phyloP scores from a whole-genome alignment of 2,797 vertebrate species.

The Toxotes lorentzi region DNA sequence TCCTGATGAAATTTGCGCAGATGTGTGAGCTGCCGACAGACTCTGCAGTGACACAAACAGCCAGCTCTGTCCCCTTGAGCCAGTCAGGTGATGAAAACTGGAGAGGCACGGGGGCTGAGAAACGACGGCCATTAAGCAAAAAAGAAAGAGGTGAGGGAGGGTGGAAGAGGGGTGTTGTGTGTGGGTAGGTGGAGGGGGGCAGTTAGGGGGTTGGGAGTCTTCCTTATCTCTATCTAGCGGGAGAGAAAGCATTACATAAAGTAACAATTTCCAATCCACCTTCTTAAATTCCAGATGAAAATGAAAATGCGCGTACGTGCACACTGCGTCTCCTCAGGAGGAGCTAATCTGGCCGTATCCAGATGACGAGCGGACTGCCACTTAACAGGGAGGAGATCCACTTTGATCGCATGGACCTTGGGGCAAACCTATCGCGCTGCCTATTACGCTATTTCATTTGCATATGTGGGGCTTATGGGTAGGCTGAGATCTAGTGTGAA shows the following conservation, averaged over 20 bases:
- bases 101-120: slow-evolving; percentile 79
- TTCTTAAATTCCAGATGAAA: slow-evolving; percentile 81
- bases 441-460: slow-evolving; percentile 86
- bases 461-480: slow-evolving; percentile 83
- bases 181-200: background rate
- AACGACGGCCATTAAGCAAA: slow-evolving; percentile 81
- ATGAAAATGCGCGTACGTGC: slow-evolving; percentile 68
- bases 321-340: slow-evolving; percentile 56
- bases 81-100: slow-evolving; percentile 86
- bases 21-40: slow-evolving; percentile 85
- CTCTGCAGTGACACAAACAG: slow-evolving; percentile 85
- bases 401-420: slow-evolving; percentile 84
- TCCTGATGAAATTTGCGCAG: slow-evolving; percentile 86
- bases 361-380: slow-evolving; percentile 84
- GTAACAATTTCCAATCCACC: slow-evolving; percentile 78
- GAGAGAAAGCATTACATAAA: slow-evolving; percentile 79
- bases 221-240: slow-evolving; percentile 50
- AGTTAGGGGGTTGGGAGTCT: slow-evolving; percentile 17
- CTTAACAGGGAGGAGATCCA: slow-evolving; percentile 87
- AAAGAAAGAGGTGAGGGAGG: slow-evolving; percentile 70
- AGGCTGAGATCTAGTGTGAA: slow-evolving; percentile 78
- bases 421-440: slow-evolving; percentile 81
- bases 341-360: slow-evolving; percentile 82
- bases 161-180: slow-evolving; percentile 38
- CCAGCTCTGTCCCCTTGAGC: slow-evolving; percentile 83